A percentile compares a stretch with the other conserved stretches of the same genome.
phyloP scores from a whole-genome alignment of 2,888 invertebrate genomes.

The Drosophila phalerata region DNA sequence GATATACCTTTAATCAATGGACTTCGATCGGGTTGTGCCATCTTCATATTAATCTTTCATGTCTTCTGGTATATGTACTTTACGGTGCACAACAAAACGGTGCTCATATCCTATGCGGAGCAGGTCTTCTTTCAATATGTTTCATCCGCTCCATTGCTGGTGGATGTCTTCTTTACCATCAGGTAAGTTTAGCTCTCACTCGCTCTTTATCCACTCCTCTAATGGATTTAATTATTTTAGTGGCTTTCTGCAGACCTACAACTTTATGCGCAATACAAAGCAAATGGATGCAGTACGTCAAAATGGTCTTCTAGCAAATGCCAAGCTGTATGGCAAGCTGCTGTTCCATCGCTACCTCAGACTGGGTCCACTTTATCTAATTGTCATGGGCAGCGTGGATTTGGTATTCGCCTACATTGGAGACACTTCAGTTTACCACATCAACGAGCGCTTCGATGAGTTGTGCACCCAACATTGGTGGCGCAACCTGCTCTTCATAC shows the following conservation, averaged over 20 bases:
- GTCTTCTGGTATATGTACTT: conserved; percentile 85
- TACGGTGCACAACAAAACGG: conserved; percentile 84
- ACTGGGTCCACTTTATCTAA: conserved; percentile 83
- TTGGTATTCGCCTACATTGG: conserved; percentile 83
- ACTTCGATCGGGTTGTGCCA: conserved; percentile 83
- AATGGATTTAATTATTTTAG: conserved; percentile 50
- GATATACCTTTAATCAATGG: conserved; percentile 85
- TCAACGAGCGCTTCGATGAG: conserved; percentile 84
- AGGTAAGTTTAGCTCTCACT: conserved; percentile 63
- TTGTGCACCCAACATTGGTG: conserved; percentile 85
- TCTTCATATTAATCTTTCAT: conserved; percentile 84
- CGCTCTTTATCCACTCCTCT: neutral
- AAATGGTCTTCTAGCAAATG: conserved; percentile 73
- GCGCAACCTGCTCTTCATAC: conserved; percentile 85
- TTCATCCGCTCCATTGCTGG: conserved; percentile 84
- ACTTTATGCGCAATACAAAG: conserved; percentile 82
- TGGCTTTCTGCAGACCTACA: conserved; percentile 84
- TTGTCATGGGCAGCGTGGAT: conserved; percentile 83
- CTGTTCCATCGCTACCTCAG: conserved; percentile 84
- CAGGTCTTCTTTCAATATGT: conserved; percentile 83
- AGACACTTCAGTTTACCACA: conserved; percentile 84
- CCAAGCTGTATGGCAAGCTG: conserved; percentile 79
- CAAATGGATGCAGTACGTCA: conserved; percentile 78
- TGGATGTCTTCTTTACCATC: conserved; percentile 85
- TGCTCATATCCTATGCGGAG: conserved; percentile 83